Evolutionary conservation across 1,140 invertebrate genomes (phyloP).

Genomic region (Polypedilum pembai): DNA sequence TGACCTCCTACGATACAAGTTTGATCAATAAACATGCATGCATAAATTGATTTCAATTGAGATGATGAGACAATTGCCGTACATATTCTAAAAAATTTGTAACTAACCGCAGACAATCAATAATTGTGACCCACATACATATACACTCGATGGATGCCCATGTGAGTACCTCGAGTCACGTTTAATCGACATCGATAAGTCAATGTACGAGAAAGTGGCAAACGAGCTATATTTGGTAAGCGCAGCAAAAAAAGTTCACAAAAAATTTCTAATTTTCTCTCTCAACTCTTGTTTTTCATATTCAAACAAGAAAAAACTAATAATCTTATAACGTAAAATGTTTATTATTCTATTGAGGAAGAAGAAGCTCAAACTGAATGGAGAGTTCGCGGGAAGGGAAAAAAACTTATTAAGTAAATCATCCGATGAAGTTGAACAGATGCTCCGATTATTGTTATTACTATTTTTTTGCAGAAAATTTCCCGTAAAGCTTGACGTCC

Average conservation of each 20-base stretch:
- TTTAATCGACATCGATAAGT: neutral
- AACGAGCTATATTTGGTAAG: neutral
- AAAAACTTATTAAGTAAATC: neutral
- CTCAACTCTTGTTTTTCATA: neutral
- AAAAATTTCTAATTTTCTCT: neutral
- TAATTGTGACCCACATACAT: neutral
- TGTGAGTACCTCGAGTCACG: conserved; percentile 2
- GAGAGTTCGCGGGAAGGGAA: neutral
- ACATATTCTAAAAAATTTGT: neutral
- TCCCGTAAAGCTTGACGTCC: conserved; percentile 1
- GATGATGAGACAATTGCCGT: neutral
- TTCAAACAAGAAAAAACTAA: neutral
- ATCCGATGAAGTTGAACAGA: neutral
- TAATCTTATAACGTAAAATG: neutral
- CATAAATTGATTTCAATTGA: conserved; percentile 14
- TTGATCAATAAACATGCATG: conserved; percentile 16
- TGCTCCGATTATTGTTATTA: neutral
- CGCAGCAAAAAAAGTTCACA: neutral
- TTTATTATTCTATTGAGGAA: neutral
- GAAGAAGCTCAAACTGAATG: neutral
- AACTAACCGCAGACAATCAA: neutral
- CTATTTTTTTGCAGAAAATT: neutral
- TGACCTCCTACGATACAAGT: neutral
- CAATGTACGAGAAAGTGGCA: neutral
- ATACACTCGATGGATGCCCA: neutral